These are phyloP conservation scores for Lutjanus argentimaculatus DNA, from an alignment of 2,797 vertebrate species.

Conservation along the genomic window DNA sequence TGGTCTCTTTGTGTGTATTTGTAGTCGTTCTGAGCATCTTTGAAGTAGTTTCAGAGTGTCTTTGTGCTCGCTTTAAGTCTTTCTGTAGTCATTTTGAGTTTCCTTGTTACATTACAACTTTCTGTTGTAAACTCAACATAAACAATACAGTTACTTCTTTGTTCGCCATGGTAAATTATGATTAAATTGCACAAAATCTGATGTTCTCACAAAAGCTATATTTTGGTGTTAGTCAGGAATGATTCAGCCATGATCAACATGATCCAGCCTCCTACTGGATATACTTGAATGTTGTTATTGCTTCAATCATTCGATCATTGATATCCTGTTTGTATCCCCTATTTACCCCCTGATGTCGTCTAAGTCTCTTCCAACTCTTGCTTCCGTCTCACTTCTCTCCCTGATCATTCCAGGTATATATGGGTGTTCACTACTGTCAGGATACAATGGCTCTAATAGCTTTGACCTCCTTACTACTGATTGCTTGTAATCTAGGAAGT, in stretches of 20 bases:
- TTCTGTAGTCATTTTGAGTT: too few species aligned
- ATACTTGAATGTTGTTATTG: neutral
- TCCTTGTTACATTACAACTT: too few species aligned
- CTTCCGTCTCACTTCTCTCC: neutral
- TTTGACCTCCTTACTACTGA: constrained; percentile 40
- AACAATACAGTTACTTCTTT: neutral
- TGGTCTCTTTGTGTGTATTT: too few species aligned
- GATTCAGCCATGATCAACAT: neutral
- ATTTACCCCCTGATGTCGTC: neutral
- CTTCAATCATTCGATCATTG: neutral
- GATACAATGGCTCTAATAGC: constrained; percentile 14
- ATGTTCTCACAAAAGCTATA: neutral
- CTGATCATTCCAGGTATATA: constrained; percentile 9
- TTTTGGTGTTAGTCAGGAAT: neutral
- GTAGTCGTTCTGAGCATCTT: too few species aligned
- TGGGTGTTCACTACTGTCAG: constrained; percentile 4
- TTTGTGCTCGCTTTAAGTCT: too few species aligned
- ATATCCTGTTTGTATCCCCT: neutral
- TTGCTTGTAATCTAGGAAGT: constrained; percentile 20
- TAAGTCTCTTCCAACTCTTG: neutral
- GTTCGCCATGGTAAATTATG: neutral
- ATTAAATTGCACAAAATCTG: neutral
- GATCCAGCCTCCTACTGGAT: neutral
- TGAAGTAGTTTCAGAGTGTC: too few species aligned
- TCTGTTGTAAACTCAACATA: neutral